Evolutionary conservation across 2,888 invertebrate species (phyloP), one percentile per base, ranked within the genome.

Genomic region (Geophilus truncorum): DNA sequence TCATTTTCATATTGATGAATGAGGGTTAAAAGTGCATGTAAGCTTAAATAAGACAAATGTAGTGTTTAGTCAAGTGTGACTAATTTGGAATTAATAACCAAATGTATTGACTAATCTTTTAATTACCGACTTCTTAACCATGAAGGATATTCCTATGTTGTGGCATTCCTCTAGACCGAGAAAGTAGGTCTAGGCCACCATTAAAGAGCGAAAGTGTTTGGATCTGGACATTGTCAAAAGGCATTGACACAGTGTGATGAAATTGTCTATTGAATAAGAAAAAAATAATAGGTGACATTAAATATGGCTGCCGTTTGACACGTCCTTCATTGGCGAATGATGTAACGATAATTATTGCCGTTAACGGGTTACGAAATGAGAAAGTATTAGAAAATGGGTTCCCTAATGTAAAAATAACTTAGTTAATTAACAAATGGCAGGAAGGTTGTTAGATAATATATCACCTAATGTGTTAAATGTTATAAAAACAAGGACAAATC

Each of bases 151-250:
- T 62, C 23, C 62, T 62, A 62, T 45, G 6, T 7, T 25, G 1
- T 25, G 28, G 28, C 70, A 70, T 70, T 70, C 25, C 25, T 70
- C 70, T 25, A 10, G 28, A 70, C 70, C 28, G n/a, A 28, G 70
- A 70, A 70, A 70, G 70, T 70, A 70, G 70, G 70, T 70, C 70
- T 70, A 70, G 70, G 70, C 70, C 70, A 23, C 1, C 25, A 15
- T 23, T 25, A 4, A 25, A 70, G n/a, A 25, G 25, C 25, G 70
- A 70, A 70, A 70, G 70, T 70, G 70, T 70, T 62, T 70, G 70
- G 70, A 28, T 70, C 28, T 70, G 25, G 70, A 70, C 70, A 70
- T 28, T 70, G 70, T 70, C 70, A 28, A 70, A 28, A 51, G 51
- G 51, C 51, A 51, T 51, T 51, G 51, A 51, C 51, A 51, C 18